phyloP scores from a whole-genome alignment of 2,888 invertebrate genomes.

The Hermodice carunculata region DNA sequence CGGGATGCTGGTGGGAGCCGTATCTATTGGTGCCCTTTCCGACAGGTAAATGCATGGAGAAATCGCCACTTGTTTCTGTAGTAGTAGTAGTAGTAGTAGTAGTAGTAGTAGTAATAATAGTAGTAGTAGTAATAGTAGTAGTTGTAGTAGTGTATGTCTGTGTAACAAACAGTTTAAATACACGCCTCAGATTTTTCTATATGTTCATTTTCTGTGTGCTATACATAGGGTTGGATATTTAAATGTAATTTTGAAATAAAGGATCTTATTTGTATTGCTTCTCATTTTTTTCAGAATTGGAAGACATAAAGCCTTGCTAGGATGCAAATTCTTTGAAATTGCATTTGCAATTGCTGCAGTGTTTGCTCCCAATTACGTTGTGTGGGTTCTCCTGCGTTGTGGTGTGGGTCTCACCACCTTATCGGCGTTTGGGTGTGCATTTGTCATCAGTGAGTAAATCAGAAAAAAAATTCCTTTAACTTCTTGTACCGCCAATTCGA shows the following conservation, averaged over 20 bases:
- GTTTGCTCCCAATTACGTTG: constrained; percentile 45
- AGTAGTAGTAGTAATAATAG: too few relatives aligned
- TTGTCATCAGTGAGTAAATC: too few relatives aligned
- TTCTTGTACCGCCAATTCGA: too few relatives aligned
- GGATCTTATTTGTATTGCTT: not conserved
- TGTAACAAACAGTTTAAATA: too few relatives aligned
- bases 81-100: too few relatives aligned
- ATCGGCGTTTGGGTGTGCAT: too few relatives aligned
- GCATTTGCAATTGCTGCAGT: constrained; percentile 46
- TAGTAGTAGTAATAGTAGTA: too few relatives aligned
- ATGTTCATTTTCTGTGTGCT: not conserved
- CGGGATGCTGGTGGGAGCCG: constrained; percentile 34
- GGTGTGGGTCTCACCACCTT: too few relatives aligned
- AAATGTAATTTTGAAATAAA: not conserved
- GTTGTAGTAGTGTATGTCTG: too few relatives aligned
- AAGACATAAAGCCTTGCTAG: constrained; percentile 47
- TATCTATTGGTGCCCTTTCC: constrained; percentile 32
- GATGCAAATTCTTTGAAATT: constrained; percentile 40
- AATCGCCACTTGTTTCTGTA: too few relatives aligned
- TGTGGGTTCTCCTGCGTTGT: constrained; percentile 50
- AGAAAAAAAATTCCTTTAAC: too few relatives aligned
- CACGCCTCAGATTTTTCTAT: too few relatives aligned
- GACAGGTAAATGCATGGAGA: constrained; percentile 31
- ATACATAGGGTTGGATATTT: not conserved
- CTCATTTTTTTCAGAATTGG: constrained; percentile 49